A percentile compares a stretch with the other conserved stretches of the same genome.
Conservation (phyloP, 2,888 invertebrate species). For the Agapetus fuscipes region DNA sequence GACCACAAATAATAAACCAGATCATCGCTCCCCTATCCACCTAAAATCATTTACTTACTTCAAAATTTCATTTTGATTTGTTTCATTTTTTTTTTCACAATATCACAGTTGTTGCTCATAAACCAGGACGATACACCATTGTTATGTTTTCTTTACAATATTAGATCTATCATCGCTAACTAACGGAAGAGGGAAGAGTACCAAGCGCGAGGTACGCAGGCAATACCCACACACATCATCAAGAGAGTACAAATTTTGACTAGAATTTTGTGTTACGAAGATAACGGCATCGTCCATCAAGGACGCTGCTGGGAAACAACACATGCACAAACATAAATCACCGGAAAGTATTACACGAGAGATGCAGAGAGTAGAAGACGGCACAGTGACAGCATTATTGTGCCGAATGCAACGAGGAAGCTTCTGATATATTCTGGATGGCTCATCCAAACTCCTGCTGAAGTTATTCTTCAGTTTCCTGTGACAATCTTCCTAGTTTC, state of each 20-base stretch:
- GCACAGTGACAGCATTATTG: neutral
- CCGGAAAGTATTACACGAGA: too few species aligned
- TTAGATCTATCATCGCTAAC: too few species aligned
- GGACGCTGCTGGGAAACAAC: too few species aligned
- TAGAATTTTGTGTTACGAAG: constrained; percentile 17
- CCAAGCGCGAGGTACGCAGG: neutral
- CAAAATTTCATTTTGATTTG: constrained; percentile 32
- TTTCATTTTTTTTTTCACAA: constrained; percentile 33
- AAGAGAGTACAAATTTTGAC: constrained; percentile 15
- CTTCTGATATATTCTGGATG: neutral
- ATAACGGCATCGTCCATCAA: too few species aligned
- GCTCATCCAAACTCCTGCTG: neutral
- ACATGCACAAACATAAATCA: too few species aligned
- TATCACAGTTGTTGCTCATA: constrained; percentile 23
- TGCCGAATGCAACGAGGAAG: neutral
- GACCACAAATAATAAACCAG: neutral
- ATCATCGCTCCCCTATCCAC: constrained; percentile 2
- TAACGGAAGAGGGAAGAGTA: constrained; percentile 17
- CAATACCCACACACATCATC: neutral
- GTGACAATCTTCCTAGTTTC: constrained; percentile 44
- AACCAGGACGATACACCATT: constrained; percentile 20
- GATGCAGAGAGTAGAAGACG: constrained; percentile 3
- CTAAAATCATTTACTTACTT: constrained; percentile 19
- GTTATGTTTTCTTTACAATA: constrained; percentile 16
- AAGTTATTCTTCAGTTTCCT: constrained; percentile 30